Evolutionary conservation across 1,140 invertebrate genomes (phyloP).

Genomic region (Sogatella furcifera): DNA sequence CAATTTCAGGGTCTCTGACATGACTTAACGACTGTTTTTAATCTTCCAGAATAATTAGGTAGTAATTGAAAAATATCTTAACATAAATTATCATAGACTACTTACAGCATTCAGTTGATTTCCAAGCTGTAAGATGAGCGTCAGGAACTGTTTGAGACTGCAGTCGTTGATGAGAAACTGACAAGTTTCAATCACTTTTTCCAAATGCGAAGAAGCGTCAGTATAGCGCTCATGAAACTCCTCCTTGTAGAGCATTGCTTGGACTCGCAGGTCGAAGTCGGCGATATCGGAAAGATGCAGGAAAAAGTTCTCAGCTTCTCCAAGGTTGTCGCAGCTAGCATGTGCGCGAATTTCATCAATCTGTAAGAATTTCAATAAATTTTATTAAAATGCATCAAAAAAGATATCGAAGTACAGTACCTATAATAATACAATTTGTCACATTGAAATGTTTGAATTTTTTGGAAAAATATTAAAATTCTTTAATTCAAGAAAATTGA

Average conservation of each 20-base stretch:
- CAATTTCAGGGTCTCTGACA: no score
- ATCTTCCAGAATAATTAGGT: no score
- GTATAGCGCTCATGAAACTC: conserved; percentile 39
- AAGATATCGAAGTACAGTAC: no score
- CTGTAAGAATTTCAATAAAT: conserved; percentile 25
- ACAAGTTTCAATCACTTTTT: conserved; percentile 34
- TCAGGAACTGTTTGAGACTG: conserved; percentile 34
- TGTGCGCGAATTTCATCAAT: conserved; percentile 30
- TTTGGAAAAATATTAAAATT: no score
- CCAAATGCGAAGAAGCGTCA: conserved; percentile 36
- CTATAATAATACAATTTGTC: no score
- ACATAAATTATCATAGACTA: no score
- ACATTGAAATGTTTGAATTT: no score
- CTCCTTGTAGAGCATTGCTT: conserved; percentile 40
- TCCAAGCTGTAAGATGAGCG: conserved; percentile 36
- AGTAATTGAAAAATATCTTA: no score
- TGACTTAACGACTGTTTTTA: no score
- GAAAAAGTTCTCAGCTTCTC: conserved; percentile 36
- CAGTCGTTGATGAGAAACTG: conserved; percentile 28
- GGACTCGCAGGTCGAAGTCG: conserved; percentile 33
- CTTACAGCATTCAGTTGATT: conserved; percentile 42
- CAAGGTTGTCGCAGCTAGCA: conserved; percentile 29
- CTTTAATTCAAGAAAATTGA: no score
- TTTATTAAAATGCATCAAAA: no score
- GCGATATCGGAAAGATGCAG: conserved; percentile 30